phyloP scores from a whole-genome alignment of 2,797 vertebrate species.

The Channallabes apus region DNA sequence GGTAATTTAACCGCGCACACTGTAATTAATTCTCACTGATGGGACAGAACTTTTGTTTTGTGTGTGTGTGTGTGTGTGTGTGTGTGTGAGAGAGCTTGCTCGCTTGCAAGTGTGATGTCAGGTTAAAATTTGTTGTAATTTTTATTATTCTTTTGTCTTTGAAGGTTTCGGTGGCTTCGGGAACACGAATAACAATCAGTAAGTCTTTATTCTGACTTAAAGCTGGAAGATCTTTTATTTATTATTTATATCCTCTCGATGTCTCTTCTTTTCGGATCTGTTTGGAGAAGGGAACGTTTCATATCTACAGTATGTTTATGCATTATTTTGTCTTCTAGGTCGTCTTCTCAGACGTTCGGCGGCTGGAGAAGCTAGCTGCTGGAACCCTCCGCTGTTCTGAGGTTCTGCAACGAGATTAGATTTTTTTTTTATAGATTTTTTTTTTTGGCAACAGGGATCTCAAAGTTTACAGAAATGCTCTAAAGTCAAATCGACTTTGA shows the following conservation, averaged over 20 bases:
- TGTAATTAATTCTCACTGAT: constrained; percentile 39
- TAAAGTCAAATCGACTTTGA: not conserved
- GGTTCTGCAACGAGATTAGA: not conserved
- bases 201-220: constrained; percentile 36
- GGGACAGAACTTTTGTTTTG: not conserved
- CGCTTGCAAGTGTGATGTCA: not conserved
- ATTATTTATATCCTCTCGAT: not conserved
- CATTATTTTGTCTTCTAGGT: constrained; percentile 37
- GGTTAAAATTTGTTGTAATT: not conserved
- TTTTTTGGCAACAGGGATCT: not conserved
- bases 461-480: not conserved
- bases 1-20: constrained; percentile 16
- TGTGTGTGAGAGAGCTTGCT: not conserved
- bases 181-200: constrained; percentile 53
- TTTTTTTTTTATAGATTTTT: not conserved
- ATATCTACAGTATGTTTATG: not conserved
- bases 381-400: constrained; percentile 23
- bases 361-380: constrained; percentile 89
- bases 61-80: constrained; percentile 11
- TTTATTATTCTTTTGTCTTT: not conserved
- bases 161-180: constrained; percentile 55
- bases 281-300: not conserved
- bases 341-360: constrained; percentile 76
- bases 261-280: too few relatives aligned
- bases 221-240: not conserved